Conservation (phyloP, 2,113 vertebrate genomes). For the Phylloscopus whistleri region DNA sequence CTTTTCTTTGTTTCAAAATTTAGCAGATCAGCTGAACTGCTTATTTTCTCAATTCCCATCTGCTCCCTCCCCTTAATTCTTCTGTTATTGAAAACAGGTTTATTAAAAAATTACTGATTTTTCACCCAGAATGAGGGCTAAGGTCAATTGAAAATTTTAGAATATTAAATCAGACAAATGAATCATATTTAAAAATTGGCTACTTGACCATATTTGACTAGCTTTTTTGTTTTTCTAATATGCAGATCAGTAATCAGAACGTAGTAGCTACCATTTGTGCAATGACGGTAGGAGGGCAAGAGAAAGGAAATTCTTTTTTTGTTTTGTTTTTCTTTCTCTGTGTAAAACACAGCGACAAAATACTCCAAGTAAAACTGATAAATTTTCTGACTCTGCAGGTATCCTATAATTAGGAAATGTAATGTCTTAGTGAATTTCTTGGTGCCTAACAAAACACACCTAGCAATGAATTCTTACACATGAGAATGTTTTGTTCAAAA, state of each 20-base stretch:
- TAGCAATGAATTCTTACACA: background rate
- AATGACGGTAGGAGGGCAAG: background rate
- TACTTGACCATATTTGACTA: background rate
- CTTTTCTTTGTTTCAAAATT: slow-evolving; percentile 35
- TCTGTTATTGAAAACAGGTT: background rate
- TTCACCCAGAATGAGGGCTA: background rate
- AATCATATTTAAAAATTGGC: slow-evolving; percentile 2
- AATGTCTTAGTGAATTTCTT: background rate
- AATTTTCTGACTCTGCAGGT: slow-evolving; percentile 6
- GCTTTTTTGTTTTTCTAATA: background rate
- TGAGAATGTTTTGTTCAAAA: background rate
- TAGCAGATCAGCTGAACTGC: background rate
- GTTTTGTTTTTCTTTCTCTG: background rate
- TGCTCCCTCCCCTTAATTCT: background rate
- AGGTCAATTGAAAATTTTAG: slow-evolving; percentile 12
- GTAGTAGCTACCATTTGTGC: background rate
- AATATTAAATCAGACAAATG: slow-evolving; percentile 16
- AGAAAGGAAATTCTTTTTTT: background rate
- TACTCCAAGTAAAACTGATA: background rate
- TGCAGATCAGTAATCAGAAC: background rate
- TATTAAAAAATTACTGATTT: background rate
- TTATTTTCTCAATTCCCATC: slow-evolving; percentile 22
- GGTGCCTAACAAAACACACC: background rate
- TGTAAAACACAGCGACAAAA: background rate
- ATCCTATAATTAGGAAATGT: background rate